Conservation (phyloP, 2,113 vertebrate genomes). For the Xiphophorus maculatus region DNA sequence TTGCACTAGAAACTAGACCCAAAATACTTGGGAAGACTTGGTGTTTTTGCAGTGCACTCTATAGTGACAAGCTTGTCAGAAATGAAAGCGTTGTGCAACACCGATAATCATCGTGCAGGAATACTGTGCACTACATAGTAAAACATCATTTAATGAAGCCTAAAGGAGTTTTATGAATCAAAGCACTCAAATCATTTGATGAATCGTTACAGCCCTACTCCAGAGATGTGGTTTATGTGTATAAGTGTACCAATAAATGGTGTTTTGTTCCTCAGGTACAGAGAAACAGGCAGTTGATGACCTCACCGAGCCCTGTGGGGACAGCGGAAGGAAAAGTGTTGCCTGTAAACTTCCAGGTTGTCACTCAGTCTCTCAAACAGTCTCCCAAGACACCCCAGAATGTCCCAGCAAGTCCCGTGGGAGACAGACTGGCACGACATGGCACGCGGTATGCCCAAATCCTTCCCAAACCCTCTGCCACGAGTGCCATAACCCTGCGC, state of each 20-base stretch:
- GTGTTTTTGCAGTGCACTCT: no score
- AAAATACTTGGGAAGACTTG: no score
- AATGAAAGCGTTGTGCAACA: no score
- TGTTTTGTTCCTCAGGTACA: constrained; percentile 85
- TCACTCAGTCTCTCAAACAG: constrained; percentile 95
- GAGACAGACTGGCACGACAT: constrained; percentile 92
- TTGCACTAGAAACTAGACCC: no score
- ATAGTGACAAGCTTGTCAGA: no score
- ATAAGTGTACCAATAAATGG: constrained; percentile 76
- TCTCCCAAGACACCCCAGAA: constrained; percentile 95
- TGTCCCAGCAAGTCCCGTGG: constrained; percentile 92
- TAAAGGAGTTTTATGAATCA: no score
- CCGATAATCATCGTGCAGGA: no score
- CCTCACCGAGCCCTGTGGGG: constrained; percentile 92
- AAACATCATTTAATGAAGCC: no score
- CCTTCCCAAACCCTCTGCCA: constrained; percentile 93
- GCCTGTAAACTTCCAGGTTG: constrained; percentile 95
- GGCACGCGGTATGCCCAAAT: constrained; percentile 91
- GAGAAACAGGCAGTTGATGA: constrained; percentile 92
- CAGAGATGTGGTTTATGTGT: not conserved
- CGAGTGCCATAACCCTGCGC: constrained; percentile 93
- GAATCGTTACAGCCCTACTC: not conserved
- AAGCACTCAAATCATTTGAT: no score
- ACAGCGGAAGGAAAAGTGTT: constrained; percentile 93
- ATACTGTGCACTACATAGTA: no score